Conservation (phyloP, 1,140 invertebrate genomes). For the Stegodyphus mimosarum region DNA sequence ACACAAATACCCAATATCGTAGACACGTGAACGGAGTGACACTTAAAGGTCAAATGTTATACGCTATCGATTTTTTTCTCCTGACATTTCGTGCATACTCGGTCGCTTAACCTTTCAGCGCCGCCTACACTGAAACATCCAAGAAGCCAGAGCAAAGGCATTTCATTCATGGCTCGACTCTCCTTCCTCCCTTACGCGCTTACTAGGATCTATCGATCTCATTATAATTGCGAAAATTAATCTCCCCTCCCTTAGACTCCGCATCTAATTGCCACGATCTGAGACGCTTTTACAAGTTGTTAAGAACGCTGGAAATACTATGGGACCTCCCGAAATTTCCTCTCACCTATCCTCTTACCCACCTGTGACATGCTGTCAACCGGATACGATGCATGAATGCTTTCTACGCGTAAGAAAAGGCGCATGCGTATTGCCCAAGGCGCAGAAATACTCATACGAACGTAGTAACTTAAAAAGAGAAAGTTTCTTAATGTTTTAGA, state of each 20-base stretch:
- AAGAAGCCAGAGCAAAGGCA: conserved; percentile 6
- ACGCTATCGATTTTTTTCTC: conserved; percentile 47
- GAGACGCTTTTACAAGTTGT: no score
- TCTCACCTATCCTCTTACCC: no score
- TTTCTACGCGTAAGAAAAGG: no score
- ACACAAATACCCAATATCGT: background rate
- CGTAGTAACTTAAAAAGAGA: no score
- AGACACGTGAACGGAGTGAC: conserved; percentile 28
- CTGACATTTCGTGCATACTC: conserved; percentile 37
- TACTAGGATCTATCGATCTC: conserved; percentile 25
- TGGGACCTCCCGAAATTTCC: no score
- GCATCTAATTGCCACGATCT: no score
- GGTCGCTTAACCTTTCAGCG: conserved; percentile 36
- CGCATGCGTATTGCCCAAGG: no score
- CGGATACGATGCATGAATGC: no score
- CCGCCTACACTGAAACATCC: conserved; percentile 31
- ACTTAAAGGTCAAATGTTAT: conserved; percentile 55
- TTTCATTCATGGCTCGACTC: conserved; percentile 11
- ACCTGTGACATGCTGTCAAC: no score
- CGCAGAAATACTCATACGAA: no score
- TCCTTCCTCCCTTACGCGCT: background rate
- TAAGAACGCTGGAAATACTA: no score
- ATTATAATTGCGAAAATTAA: conserved; percentile 34
- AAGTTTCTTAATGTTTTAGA: no score
- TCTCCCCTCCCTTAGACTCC: background rate